Evolutionary conservation across 2,113 vertebrate species (phyloP), one percentile per base, ranked within the genome.

Genomic region (Campylomormyrus numenius): DNA sequence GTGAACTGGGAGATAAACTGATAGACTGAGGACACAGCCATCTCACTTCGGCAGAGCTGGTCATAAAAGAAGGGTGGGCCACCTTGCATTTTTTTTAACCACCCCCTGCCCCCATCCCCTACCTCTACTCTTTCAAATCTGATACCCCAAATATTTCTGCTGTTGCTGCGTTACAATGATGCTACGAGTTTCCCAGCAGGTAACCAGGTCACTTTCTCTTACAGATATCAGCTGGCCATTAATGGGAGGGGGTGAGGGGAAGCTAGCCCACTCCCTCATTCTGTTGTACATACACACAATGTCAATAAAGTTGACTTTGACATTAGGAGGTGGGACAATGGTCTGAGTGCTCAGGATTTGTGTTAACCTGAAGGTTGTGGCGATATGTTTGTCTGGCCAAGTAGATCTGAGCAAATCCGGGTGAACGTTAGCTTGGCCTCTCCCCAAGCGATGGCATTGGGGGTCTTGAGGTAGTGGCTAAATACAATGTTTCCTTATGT

Each of bases 391-490:
- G 62, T 45, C 87, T 53, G 85, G 35, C 74, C 42, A 21, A 87
- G 88, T 88, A 50, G 88, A 91, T 89, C 90, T 92, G 91, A 91
- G 87, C 52, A 92, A 91, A 89, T 91, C 91, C 9, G 19, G 52
- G 9, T 31, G 19, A 39, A 13, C 42, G 42, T 35, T 50, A 13
- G 9, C 58, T 27, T 31, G 19, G 31, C 17, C 90, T 90, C 31
- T 89, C 49, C 88, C 19, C 31, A 56, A 45, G 10, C 24, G 7
- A 17, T 31, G 15, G 21, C 31, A 0, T 77, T 66, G 42, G 5
- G 46, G 8, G 45, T 48, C 83, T 83, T 45, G 52, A 85, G 52
- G 24, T 89, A 90, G 31, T 52, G 74, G 46, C 27, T 89, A 89
- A 35, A 66, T 56, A 88, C 83, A 9, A 85, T 50, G 77, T 58